phyloP scores from a whole-genome alignment of 2,113 vertebrate species.

The Mirza zaza region DNA sequence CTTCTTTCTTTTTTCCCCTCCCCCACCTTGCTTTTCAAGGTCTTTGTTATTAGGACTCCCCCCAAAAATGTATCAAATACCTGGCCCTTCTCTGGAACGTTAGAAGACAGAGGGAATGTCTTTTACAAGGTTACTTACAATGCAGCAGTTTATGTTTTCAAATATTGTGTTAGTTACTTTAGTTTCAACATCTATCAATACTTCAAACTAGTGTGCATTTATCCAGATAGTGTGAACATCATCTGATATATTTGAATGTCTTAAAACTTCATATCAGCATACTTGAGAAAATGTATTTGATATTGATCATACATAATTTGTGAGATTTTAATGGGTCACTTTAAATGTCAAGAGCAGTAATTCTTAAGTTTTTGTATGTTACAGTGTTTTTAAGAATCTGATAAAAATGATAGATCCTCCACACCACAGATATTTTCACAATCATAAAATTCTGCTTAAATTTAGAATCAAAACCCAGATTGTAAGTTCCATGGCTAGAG shows the following conservation, averaged over 20 bases:
- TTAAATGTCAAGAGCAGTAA: background rate
- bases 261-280: background rate
- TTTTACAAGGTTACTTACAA: background rate
- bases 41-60: too few species aligned
- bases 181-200: background rate
- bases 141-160: background rate
- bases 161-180: background rate
- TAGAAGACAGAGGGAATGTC: background rate
- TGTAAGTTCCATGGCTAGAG: background rate
- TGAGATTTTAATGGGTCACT: background rate
- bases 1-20: background rate
- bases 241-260: background rate
- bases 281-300: background rate
- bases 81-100: background rate
- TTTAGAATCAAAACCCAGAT: background rate
- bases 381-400: background rate
- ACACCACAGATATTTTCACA: background rate
- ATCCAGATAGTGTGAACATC: background rate
- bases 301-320: background rate
- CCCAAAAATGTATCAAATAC: background rate
- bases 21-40: background rate
- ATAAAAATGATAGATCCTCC: background rate
- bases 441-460: background rate
- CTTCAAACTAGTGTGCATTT: background rate
- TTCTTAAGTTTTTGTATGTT: background rate